These are phyloP conservation scores for Sander lucioperca DNA, from an alignment of 2,113 vertebrate species.

Conservation along the genomic window DNA sequence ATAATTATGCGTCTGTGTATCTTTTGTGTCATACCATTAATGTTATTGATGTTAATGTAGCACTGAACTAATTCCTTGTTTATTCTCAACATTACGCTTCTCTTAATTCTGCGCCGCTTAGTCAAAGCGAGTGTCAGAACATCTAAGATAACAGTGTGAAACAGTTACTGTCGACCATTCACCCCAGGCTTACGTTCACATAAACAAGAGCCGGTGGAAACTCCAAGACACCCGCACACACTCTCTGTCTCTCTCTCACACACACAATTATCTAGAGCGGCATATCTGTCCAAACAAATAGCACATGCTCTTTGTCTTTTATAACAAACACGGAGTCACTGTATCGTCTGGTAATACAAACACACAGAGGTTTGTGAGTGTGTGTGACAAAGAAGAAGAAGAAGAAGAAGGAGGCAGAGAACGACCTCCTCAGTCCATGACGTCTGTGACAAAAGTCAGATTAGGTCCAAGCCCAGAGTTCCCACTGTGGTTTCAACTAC, in stretches of 20 bases:
- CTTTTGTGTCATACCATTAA: not conserved
- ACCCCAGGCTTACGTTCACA: conserved; percentile 55
- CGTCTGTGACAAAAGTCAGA: conserved; percentile 64
- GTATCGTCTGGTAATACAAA: conserved; percentile 62
- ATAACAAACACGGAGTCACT: conserved; percentile 72
- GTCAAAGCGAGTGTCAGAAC: conserved; percentile 11
- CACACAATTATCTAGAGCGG: conserved; percentile 31
- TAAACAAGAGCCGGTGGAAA: conserved; percentile 57
- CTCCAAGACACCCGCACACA: conserved; percentile 17
- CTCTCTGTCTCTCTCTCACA: not conserved
- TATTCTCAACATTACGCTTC: not conserved
- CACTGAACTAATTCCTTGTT: not conserved
- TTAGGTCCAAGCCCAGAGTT: conserved; percentile 42
- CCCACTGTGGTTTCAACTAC: conserved; percentile 60
- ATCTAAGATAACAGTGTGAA: conserved; percentile 54
- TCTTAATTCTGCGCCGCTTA: not conserved
- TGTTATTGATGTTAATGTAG: not conserved
- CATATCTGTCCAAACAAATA: conserved; percentile 78
- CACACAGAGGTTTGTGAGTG: conserved; percentile 37
- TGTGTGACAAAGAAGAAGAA: conserved; percentile 3
- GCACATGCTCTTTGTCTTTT: conserved; percentile 76
- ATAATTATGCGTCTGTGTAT: too few species aligned
- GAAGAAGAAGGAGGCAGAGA: not conserved
- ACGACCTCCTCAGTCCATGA: conserved; percentile 55
- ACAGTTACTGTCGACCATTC: conserved; percentile 65